Evolutionary conservation across 2,888 invertebrate species (phyloP).

Genomic region (Chesias legatella): DNA sequence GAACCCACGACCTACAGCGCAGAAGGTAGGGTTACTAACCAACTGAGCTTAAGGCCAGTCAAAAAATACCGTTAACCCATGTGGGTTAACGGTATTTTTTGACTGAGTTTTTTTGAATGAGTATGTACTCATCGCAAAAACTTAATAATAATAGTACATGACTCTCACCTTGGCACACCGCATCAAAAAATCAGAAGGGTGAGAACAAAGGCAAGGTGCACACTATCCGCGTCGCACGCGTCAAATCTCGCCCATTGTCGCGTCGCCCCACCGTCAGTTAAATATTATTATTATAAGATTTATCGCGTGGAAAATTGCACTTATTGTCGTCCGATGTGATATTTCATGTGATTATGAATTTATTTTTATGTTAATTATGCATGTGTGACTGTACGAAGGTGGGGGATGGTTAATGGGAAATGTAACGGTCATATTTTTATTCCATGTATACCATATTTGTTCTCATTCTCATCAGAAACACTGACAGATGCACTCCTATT

Average conservation of each 20-base stretch:
- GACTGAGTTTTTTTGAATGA: no score
- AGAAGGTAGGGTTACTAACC: no score
- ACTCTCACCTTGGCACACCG: conserved; percentile 37
- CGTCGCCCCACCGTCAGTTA: conserved; percentile 45
- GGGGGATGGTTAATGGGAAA: conserved; percentile 37
- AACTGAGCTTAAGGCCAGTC: no score
- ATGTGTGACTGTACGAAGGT: conserved; percentile 42
- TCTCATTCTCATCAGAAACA: conserved; percentile 12
- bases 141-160: conserved; percentile 29
- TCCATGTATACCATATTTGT: not conserved
- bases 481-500: not conserved
- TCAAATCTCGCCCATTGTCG: conserved; percentile 52
- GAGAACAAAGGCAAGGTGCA: conserved; percentile 62
- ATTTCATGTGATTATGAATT: conserved; percentile 74
- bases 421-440: conserved; percentile 42
- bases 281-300: conserved; percentile 77
- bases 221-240: conserved; percentile 56
- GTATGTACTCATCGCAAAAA: conserved; percentile 17
- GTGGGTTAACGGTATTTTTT: no score
- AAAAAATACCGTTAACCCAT: conserved; percentile 10
- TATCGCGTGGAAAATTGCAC: conserved; percentile 78
- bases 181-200: conserved; percentile 34
- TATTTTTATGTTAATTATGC: conserved; percentile 74
- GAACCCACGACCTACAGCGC: no score
- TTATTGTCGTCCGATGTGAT: conserved; percentile 67